Conservation (phyloP, 2,113 vertebrate genomes). For the Mormoops blainvillei region DNA sequence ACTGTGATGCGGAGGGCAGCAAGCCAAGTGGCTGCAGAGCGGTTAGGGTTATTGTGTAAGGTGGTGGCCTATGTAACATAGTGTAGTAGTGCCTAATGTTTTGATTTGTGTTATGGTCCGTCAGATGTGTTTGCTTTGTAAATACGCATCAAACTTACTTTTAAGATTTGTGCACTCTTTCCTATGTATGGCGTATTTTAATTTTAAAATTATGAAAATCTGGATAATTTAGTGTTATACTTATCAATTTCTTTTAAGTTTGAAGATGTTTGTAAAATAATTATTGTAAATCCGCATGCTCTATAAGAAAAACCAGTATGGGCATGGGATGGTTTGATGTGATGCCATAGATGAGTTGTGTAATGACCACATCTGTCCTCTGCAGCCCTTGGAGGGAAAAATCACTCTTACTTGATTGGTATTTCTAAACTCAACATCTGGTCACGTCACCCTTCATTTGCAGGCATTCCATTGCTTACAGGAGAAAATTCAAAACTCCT, state of each 20-base stretch:
- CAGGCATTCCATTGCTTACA: background rate
- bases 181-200: background rate
- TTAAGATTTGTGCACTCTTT: background rate
- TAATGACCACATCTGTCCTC: background rate
- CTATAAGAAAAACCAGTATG: background rate
- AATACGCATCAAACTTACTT: background rate
- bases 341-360: background rate
- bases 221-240: background rate
- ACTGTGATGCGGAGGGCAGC: background rate
- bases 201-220: background rate
- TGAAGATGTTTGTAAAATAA: background rate
- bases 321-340: background rate
- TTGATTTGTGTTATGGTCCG: background rate
- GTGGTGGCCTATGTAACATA: background rate
- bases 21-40: background rate
- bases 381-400: background rate
- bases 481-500: background rate
- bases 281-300: background rate
- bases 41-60: no score
- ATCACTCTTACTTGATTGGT: background rate
- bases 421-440: conserved; percentile 14
- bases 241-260: background rate
- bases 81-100: background rate
- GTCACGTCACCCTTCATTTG: background rate
- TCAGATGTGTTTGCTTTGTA: background rate